phyloP scores from a whole-genome alignment of 2,797 vertebrate species.

The Remorina albescens region DNA sequence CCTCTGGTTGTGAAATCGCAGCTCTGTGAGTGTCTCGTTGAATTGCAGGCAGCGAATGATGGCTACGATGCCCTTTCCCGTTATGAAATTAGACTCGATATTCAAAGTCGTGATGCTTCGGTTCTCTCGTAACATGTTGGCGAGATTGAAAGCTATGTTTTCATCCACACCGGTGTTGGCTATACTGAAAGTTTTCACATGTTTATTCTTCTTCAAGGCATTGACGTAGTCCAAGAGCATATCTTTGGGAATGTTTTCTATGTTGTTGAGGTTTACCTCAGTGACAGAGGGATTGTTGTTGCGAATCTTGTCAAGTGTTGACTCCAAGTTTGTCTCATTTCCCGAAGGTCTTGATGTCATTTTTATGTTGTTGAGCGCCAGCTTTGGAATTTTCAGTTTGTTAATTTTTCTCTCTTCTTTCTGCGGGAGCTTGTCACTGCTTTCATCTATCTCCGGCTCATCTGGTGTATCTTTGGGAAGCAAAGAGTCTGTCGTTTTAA shows the following conservation, averaged over 20 bases:
- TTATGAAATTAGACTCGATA: constrained; percentile 95
- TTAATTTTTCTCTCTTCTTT: constrained; percentile 89
- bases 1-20: constrained; percentile 98
- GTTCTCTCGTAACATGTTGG: constrained; percentile 98
- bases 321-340: constrained; percentile 96
- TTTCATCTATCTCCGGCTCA: constrained; percentile 60
- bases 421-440: constrained; percentile 64
- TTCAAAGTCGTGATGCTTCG: constrained; percentile 93
- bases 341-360: constrained; percentile 96
- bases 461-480: constrained; percentile 27
- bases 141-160: constrained; percentile 89
- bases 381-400: constrained; percentile 92
- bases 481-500: constrained; percentile 37
- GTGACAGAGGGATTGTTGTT: constrained; percentile 90
- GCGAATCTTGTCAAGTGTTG: constrained; percentile 89
- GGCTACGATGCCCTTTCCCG: constrained; percentile 94
- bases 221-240: constrained; percentile 96
- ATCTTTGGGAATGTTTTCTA: constrained; percentile 97
- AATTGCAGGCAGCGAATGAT: constrained; percentile 97
- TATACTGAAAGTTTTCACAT: constrained; percentile 93
- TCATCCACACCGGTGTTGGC: constrained; percentile 97
- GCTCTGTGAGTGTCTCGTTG: constrained; percentile 94
- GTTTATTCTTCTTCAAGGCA: constrained; percentile 93
- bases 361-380: constrained; percentile 91
- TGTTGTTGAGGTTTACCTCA: constrained; percentile 98